Evolutionary conservation across 2,797 vertebrate genomes (phyloP).

Genomic region (Poecilia gillii): DNA sequence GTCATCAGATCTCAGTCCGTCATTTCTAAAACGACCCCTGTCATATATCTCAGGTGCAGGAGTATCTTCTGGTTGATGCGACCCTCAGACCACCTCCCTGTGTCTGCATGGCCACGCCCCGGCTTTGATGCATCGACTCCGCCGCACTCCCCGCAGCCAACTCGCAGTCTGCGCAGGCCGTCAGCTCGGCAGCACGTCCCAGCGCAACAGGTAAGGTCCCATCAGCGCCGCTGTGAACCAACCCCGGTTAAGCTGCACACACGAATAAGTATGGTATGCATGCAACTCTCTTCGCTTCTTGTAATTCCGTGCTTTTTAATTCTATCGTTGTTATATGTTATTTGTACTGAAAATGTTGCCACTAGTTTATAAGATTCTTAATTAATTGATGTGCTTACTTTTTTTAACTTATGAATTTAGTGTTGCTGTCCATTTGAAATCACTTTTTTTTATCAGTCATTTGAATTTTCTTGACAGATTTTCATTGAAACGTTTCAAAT

Average conservation of each 20-base stretch:
- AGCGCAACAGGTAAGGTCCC: constrained; percentile 79
- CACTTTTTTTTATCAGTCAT: background rate
- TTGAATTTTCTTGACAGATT: background rate
- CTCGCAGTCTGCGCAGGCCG: constrained; percentile 64
- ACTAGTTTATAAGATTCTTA: constrained; percentile 1
- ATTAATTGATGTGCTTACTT: background rate
- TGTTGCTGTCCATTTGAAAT: background rate
- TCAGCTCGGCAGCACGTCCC: constrained; percentile 55
- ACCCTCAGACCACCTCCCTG: constrained; percentile 17
- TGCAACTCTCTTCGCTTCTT: constrained; percentile 18
- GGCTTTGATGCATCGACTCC: constrained; percentile 39
- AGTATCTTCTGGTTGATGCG: constrained; percentile 17
- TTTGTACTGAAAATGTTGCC: background rate
- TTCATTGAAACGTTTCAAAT: background rate
- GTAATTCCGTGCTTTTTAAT: background rate
- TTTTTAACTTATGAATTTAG: background rate
- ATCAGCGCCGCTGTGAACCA: constrained; percentile 15
- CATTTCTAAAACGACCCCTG: background rate
- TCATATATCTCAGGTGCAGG: background rate
- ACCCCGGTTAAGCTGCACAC: constrained; percentile 8
- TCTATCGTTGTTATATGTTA: background rate
- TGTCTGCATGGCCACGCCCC: constrained; percentile 70
- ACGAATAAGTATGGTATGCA: constrained; percentile 3
- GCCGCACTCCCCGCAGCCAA: constrained; percentile 26
- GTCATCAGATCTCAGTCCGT: background rate